Evolutionary conservation across 2,113 vertebrate species (phyloP).

Genomic region (Phalacrocorax brasilianus): DNA sequence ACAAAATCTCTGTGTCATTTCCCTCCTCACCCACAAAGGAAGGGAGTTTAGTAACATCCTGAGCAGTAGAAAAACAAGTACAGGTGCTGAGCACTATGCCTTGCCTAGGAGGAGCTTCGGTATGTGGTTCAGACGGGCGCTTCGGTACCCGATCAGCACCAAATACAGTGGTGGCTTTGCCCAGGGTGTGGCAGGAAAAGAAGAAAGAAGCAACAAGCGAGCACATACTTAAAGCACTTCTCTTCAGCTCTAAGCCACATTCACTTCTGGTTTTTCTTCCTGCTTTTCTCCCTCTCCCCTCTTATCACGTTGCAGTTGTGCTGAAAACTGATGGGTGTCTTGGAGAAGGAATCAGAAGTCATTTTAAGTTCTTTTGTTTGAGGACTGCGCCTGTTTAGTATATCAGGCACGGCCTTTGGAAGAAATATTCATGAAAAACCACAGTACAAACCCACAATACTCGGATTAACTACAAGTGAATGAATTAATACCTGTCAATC

Average conservation of each 20-base stretch:
- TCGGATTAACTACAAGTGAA: neutral
- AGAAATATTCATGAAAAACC: neutral
- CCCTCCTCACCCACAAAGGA: neutral
- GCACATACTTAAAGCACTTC: fast-evolving
- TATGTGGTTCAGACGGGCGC: neutral
- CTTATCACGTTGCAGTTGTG: neutral
- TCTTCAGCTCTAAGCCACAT: neutral
- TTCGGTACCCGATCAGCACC: neutral
- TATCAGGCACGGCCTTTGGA: neutral
- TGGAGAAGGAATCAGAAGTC: neutral
- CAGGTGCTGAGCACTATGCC: neutral
- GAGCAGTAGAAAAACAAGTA: slow-evolving; percentile 24
- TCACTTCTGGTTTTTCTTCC: neutral
- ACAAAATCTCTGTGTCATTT: neutral
- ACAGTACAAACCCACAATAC: neutral
- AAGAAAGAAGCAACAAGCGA: neutral
- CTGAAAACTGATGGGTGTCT: neutral
- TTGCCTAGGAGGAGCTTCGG: neutral
- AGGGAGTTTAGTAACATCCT: slow-evolving; percentile 37
- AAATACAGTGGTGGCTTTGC: neutral
- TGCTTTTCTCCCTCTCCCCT: neutral
- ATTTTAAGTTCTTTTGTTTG: neutral
- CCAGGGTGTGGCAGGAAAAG: slow-evolving; percentile 32
- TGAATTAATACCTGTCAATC: neutral
- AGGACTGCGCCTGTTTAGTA: neutral